Percentiles rank a stretch among this genome's conserved stretches.
phyloP scores from a whole-genome alignment of 2,113 vertebrate genomes.

The Chrysochloris asiatica region DNA sequence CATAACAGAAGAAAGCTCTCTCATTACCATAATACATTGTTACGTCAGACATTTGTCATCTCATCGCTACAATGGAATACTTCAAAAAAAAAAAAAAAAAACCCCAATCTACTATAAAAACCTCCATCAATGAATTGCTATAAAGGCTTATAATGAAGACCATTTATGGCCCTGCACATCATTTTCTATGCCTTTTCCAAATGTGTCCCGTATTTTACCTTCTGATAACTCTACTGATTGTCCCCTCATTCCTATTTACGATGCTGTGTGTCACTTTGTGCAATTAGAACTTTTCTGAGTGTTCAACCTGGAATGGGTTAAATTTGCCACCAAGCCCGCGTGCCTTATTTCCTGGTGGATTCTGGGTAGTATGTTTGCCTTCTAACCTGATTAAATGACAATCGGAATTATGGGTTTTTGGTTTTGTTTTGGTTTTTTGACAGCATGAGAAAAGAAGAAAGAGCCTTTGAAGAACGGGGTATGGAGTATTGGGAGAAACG shows the following conservation, averaged over 20 bases:
- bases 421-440: too few relatives aligned
- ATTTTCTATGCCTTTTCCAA: constrained; percentile 36
- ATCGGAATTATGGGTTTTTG: neutral
- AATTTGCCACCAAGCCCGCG: neutral
- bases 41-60: neutral
- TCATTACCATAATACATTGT: neutral
- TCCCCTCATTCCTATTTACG: constrained; percentile 37
- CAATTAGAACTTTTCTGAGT: constrained; percentile 62
- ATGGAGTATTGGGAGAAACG: neutral
- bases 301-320: constrained; percentile 19
- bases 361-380: neutral
- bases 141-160: constrained; percentile 5
- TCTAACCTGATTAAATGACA: neutral
- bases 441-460: neutral
- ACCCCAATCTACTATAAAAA: neutral
- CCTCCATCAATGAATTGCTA: neutral
- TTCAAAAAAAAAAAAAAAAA: constrained; percentile 24
- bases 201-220: neutral
- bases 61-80: neutral
- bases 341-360: neutral
- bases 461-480: neutral
- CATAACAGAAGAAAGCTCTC: constrained; percentile 10
- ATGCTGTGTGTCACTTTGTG: neutral
- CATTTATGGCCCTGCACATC: neutral
- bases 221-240: constrained; percentile 15